Conservation (phyloP, 2,888 invertebrate genomes). For the Caenorhabditis sp. region DNA sequence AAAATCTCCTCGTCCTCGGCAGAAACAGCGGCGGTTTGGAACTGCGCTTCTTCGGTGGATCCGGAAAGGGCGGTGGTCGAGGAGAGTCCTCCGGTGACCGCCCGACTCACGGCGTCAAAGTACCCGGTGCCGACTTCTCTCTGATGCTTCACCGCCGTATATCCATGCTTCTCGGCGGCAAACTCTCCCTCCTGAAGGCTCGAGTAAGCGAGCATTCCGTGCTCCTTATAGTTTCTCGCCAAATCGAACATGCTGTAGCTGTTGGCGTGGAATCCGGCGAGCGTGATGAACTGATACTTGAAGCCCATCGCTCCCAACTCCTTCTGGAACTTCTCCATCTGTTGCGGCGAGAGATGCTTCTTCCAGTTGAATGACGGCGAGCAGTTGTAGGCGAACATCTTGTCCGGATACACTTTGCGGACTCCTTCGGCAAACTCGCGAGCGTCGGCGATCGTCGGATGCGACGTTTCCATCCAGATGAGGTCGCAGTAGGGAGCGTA, state of each 20-base stretch:
- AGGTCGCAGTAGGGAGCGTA: slow-evolving; percentile 79
- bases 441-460: slow-evolving; percentile 79
- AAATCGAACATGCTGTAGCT: slow-evolving; percentile 79
- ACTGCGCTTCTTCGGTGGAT: slow-evolving; percentile 80
- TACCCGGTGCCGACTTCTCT: slow-evolving; percentile 80
- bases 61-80: slow-evolving; percentile 78
- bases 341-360: slow-evolving; percentile 77
- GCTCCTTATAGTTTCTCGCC: slow-evolving; percentile 78
- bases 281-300: slow-evolving; percentile 80
- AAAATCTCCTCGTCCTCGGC: slow-evolving; percentile 78
- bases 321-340: slow-evolving; percentile 79
- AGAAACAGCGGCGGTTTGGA: slow-evolving; percentile 73
- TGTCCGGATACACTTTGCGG: slow-evolving; percentile 74
- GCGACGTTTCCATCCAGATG: slow-evolving; percentile 80
- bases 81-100: slow-evolving; percentile 73
- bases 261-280: slow-evolving; percentile 80
- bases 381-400: slow-evolving; percentile 79
- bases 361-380: slow-evolving; percentile 80
- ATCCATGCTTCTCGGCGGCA: slow-evolving; percentile 77
- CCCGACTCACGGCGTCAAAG: slow-evolving; percentile 79
- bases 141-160: slow-evolving; percentile 80
- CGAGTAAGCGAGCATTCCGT: slow-evolving; percentile 79
- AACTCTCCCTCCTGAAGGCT: slow-evolving; percentile 79
- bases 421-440: slow-evolving; percentile 79
- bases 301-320: slow-evolving; percentile 80